Base-by-base conservation (phyloP, 2,113 vertebrate genomes). In the Strix uralensis region DNA sequence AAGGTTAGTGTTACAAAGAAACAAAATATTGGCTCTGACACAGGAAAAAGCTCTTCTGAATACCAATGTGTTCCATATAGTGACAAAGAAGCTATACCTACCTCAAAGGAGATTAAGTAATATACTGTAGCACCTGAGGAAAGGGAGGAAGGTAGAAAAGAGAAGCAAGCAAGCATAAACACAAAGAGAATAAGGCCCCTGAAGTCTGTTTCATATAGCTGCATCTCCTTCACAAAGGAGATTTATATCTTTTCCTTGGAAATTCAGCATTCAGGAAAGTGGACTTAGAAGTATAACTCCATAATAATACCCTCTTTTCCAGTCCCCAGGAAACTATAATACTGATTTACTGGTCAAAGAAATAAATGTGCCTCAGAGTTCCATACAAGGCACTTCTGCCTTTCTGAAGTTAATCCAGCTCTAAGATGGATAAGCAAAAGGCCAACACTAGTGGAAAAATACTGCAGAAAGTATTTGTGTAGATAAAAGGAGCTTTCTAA, bases 401-500 rank as follows among this genome's bases (percentile, higher is more conserved):
- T 90, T 90, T 94, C 92, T 96, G 92, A 95, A 97, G 92, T 93
- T 95, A 97, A 90, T 96, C 94, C 96, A 95, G 81, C 90, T 81
- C 77, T 83, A 79, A 91, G 83, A 94, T 86, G 88, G 90, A 94
- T 86, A 97, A 92, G 79, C 81, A 95, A 86, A 95, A 93, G 78
- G 66, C 82, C 58, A 73, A 62, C 26, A 9, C 67, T 13, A 81
- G 91, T 87, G 84, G 71, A 89, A 94, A 88, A 88, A 96, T 77
- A 85, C 89, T 25, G 0, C 66, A 80, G 74, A 81, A 96, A 88
- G 62, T 73, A 92, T 94, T 85, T 89, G 77, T 90, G 79, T 71
- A 96, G 94, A 96, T 95, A 97, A 95, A 94, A 94, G 71, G 55
- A 95, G 91, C 92, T 91, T 96, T 97, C 92, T 93, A 74, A 96